Evolutionary conservation across 2,113 vertebrate genomes (phyloP), one percentile per base, ranked within the genome.

Genomic region (Rallus limicola): DNA sequence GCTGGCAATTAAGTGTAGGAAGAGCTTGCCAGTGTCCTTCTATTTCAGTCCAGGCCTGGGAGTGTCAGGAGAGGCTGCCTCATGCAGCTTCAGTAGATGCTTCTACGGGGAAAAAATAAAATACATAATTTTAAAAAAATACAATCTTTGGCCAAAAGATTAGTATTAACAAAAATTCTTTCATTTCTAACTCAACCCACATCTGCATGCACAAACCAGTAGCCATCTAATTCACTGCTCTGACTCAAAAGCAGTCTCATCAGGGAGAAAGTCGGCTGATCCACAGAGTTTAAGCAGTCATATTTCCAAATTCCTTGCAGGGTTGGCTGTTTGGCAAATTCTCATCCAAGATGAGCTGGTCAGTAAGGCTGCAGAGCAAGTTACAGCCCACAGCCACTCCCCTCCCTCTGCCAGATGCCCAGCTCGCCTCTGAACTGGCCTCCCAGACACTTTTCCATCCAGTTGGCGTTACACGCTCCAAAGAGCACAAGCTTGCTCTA

Each of bases 341-440:
- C 53, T 85, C 67, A 13, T 55, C 70, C 9, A n/a, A 83, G 84
- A 88, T 2, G 1, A 95, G 87, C 75, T 67, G 84, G 68, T 42
- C 52, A 24, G 31, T 42, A 36, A 36, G 15, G 88, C 74, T 80
- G 16, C 2, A 50, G 94, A 81, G 40, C 42, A 16, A 20, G 11
- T 63, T 31, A 5, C 3, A 4, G 90, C 68, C 52, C 76, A 38
- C 9, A 75, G 88, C 60, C n/a, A 15, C n/a, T 62, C 58, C 64
- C 48, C 33, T 64, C 72, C 78, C 79, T 82, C 64, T 65, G 79
- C 84, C 86, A 75, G 48, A 86, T 88, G 76, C 89, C 94, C 90
- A 67, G 74, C 77, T 92, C 13, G 91, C 86, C 89, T 95, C 96
- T 60, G 56, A 82, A 80, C 79, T 74, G 91, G 76, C 83, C 88